A percentile compares a stretch with the other conserved stretches of the same genome.
Conservation (phyloP, 2,113 vertebrate species). For the Phoxinus phoxinus region DNA sequence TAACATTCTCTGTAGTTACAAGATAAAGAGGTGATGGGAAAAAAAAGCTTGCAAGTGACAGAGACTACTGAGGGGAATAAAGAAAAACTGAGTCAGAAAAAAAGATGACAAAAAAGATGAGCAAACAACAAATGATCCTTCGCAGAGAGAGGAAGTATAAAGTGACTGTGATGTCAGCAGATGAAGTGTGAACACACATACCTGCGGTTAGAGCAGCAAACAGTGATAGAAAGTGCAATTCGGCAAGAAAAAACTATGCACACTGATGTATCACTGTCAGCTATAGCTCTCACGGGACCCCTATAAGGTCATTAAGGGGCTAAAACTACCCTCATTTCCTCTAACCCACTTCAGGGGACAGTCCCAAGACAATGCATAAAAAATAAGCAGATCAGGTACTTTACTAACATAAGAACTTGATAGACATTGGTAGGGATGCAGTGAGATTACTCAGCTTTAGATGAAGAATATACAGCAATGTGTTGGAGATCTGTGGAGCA, state of each 20-base stretch:
- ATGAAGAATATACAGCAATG: background rate
- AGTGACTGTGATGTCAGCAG: conserved; percentile 12
- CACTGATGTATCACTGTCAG: conserved; percentile 30
- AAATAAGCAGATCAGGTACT: conserved; percentile 5
- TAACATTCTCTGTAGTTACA: background rate
- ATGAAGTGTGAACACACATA: background rate
- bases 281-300: background rate
- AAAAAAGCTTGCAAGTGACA: background rate
- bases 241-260: background rate
- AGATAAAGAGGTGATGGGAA: background rate
- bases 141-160: background rate
- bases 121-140: conserved; percentile 8
- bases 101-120: background rate
- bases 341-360: background rate
- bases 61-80: background rate
- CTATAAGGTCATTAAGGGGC: background rate
- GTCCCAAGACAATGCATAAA: conserved; percentile 16
- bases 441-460: background rate
- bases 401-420: conserved; percentile 22
- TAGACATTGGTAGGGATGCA: background rate
- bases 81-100: background rate
- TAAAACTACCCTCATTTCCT: conserved; percentile 15
- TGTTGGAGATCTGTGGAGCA: background rate
- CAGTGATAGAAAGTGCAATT: conserved; percentile 29
- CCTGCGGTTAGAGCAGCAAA: background rate